Evolutionary conservation across 30 jellyfish, hydroid and myxozoan genomes (phyloP).

Genomic region (Aurelia sp.): DNA sequence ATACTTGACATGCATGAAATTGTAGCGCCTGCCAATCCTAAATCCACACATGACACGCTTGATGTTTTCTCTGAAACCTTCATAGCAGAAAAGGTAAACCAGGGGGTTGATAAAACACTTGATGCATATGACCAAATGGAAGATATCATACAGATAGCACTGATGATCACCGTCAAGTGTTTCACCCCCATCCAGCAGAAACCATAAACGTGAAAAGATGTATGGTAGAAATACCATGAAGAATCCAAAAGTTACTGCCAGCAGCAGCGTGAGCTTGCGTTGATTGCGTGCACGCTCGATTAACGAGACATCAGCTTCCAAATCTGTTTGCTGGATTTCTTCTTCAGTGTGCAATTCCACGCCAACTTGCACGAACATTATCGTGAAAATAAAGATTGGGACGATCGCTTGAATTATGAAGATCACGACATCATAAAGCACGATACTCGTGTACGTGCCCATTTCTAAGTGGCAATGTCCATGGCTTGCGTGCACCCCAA

Average conservation of each 20-base stretch:
- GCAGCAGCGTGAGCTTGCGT: constrained; percentile 26
- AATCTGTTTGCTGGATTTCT: constrained; percentile 2
- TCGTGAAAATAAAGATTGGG: constrained; percentile 33
- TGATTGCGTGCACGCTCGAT: constrained; percentile 29
- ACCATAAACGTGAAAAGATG: constrained; percentile 28
- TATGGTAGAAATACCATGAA: constrained; percentile 38
- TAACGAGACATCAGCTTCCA: constrained; percentile 5
- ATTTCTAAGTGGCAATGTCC: constrained; percentile 44
- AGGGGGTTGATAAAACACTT: constrained; percentile 56
- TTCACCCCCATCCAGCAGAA: constrained; percentile 41
- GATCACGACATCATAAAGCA: constrained; percentile 40
- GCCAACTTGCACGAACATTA: constrained; percentile 54
- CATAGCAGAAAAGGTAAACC: constrained; percentile 19
- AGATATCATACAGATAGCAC: constrained; percentile 56
- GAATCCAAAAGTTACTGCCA: constrained; percentile 24
- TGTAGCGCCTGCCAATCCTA: constrained; percentile 53
- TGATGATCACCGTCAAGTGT: neutral
- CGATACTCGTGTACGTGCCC: constrained; percentile 37
- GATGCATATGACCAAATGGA: constrained; percentile 39
- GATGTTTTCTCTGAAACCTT: constrained; percentile 63
- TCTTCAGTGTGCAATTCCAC: constrained; percentile 23
- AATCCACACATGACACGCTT: constrained; percentile 57
- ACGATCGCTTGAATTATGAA: constrained; percentile 45
- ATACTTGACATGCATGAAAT: constrained; percentile 55
- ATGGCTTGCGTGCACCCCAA: neutral